Evolutionary conservation across 2,797 vertebrate species (phyloP).

Genomic region (Gallinago solitaria): DNA sequence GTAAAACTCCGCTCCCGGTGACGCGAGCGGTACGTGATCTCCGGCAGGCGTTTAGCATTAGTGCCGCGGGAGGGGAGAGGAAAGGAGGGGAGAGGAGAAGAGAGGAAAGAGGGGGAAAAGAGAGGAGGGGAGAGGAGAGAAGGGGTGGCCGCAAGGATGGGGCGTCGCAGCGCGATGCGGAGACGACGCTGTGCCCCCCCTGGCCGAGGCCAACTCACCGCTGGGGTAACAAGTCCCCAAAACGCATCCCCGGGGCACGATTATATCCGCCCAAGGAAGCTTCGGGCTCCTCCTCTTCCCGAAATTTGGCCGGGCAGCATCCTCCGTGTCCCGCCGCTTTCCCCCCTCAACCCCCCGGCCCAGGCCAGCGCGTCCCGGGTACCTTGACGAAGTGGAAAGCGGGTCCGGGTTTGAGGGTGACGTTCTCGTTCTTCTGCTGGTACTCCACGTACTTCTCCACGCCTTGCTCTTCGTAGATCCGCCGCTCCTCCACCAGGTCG

Average conservation of each 20-base stretch:
- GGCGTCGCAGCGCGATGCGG: no score
- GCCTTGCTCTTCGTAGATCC: conserved; percentile 86
- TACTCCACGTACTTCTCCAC: conserved; percentile 89
- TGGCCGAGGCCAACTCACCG: neutral
- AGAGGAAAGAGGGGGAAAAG: no score
- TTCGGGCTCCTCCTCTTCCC: neutral
- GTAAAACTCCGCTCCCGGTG: neutral
- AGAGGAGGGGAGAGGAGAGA: no score
- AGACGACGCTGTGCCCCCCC: no score
- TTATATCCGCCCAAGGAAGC: neutral
- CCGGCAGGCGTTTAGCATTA: neutral
- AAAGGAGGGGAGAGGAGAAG: no score
- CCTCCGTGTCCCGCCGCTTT: neutral
- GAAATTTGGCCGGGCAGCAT: neutral
- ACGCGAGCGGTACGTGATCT: neutral
- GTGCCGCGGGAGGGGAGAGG: neutral
- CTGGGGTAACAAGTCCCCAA: no score
- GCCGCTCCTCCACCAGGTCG: conserved; percentile 87
- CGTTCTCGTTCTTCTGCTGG: conserved; percentile 85
- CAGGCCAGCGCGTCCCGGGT: neutral
- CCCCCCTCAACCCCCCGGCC: no score
- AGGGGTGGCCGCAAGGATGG: neutral
- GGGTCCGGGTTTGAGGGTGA: conserved; percentile 84
- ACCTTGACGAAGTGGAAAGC: conserved; percentile 96
- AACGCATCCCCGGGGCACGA: neutral